These are phyloP conservation scores for Drosophila limbata DNA, from an alignment of 2,888 invertebrate species.

Conservation along the genomic window DNA sequence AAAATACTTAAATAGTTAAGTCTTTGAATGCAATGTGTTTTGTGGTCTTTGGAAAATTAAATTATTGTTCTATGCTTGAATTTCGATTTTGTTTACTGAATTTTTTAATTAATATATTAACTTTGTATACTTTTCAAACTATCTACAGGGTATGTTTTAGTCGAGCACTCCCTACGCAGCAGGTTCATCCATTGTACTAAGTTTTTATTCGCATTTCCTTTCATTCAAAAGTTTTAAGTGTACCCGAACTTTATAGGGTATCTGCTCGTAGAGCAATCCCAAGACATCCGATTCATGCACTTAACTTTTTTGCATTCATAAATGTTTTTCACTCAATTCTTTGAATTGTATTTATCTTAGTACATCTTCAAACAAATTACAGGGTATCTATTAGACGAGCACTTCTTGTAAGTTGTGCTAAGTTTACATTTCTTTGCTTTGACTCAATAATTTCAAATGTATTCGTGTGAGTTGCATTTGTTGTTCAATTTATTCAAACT, in stretches of 20 bases:
- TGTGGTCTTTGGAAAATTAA: too few species aligned
- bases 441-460: slow-evolving; percentile 10
- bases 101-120: background rate
- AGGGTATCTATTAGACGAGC: background rate
- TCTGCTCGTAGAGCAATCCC: background rate
- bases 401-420: background rate
- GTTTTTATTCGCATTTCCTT: background rate
- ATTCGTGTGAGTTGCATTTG: slow-evolving; percentile 19
- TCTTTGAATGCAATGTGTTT: too few species aligned
- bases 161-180: background rate
- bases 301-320: too few species aligned
- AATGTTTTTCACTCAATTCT: background rate
- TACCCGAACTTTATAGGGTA: background rate
- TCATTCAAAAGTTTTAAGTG: background rate
- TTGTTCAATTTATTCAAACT: slow-evolving; percentile 14
- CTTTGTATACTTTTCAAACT: background rate
- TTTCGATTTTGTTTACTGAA: too few species aligned
- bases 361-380: background rate
- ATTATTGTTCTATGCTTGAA: too few species aligned
- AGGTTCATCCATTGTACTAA: background rate
- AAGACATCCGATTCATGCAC: too few species aligned
- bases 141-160: background rate
- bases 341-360: too few species aligned
- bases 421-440: background rate
- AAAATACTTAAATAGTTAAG: too few species aligned